Evolutionary conservation across 2,797 vertebrate genomes (phyloP).

Genomic region (Rhinoraja longicauda): DNA sequence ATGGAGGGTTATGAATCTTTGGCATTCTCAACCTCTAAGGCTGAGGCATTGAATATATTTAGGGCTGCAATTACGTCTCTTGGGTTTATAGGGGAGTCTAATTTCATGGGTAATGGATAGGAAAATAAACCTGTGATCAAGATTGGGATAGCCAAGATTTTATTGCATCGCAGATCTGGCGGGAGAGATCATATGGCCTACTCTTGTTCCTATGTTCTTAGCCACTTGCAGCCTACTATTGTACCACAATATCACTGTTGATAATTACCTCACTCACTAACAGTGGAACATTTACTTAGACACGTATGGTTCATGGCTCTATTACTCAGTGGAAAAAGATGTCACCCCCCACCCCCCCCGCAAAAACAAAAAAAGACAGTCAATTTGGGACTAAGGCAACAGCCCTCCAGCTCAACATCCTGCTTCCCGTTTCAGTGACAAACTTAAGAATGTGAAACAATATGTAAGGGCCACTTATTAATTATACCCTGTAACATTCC

Average conservation of each 20-base stretch:
- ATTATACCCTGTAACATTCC: background rate
- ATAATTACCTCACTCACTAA: background rate
- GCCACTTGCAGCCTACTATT: background rate
- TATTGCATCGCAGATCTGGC: no score
- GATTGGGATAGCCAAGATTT: no score
- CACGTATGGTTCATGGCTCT: background rate
- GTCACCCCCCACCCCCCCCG: no score
- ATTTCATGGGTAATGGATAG: no score
- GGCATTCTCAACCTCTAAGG: no score
- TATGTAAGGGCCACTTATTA: background rate
- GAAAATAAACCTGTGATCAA: no score
- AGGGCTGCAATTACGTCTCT: no score
- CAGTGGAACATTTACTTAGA: background rate
- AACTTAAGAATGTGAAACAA: background rate
- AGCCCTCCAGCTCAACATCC: background rate
- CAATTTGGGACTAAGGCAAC: background rate
- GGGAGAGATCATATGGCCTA: no score
- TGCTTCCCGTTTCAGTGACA: background rate
- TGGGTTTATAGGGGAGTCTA: no score
- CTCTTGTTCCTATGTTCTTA: no score
- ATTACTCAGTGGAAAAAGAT: background rate
- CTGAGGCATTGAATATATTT: no score
- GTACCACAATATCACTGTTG: background rate
- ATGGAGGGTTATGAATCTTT: no score
- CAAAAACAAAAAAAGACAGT: background rate